Evolutionary conservation across 2,888 invertebrate genomes (phyloP).

Genomic region (Bedellia somnulentella): DNA sequence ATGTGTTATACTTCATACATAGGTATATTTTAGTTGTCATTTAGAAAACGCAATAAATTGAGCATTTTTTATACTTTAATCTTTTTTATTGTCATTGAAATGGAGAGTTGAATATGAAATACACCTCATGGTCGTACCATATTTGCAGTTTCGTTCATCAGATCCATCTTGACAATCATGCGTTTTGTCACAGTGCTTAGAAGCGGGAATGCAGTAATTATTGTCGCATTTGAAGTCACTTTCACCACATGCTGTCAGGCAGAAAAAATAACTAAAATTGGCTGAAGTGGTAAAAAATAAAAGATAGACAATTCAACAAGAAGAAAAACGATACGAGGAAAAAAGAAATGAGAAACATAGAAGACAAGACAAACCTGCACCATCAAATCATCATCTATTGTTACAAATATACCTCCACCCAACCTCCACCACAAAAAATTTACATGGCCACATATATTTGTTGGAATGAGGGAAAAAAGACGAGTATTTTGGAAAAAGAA

Average conservation of each 20-base stretch:
- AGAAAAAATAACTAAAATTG: conserved; percentile 24
- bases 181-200: conserved; percentile 57
- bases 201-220: conserved; percentile 63
- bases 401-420: no score
- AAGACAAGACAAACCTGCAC: background rate
- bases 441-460: no score
- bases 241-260: conserved; percentile 57
- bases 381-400: no score
- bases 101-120: no score
- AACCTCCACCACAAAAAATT: background rate
- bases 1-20: no score
- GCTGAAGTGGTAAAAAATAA: background rate
- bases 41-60: no score
- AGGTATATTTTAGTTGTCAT: no score
- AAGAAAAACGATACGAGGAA: background rate
- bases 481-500: no score
- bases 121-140: conserved; percentile 58
- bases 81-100: background rate
- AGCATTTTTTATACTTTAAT: conserved; percentile 1
- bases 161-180: conserved; percentile 62
- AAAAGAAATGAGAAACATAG: conserved; percentile 4
- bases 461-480: no score
- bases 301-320: background rate
- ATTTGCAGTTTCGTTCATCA: conserved; percentile 57
- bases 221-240: conserved; percentile 66